Evolutionary conservation across 2,888 invertebrate species (phyloP), one percentile per base, ranked within the genome.

Genomic region (Eurytoma californica): DNA sequence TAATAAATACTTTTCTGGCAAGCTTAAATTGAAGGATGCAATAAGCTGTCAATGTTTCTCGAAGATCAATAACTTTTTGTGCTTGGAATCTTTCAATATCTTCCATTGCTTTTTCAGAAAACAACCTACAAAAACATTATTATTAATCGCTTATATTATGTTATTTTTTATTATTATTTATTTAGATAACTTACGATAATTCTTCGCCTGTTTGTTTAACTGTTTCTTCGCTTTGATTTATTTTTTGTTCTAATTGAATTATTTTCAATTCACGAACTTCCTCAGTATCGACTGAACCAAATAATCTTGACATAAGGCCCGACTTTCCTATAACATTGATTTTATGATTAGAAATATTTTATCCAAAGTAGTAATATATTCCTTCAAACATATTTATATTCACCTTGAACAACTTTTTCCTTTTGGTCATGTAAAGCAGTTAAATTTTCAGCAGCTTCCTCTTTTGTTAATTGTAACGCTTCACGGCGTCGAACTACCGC

Each of bases 271-370:
- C 95, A 30, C 94, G 92, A 61, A 95, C 94, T 85, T 95, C 95
- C 87, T 95, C 95, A 0, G 95, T 94, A 86, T 95, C 95, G 0
- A 95, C 94, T 76, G 94, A 93, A 58, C 95, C 95, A 89, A 95
- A 94, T 81, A 95, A 87, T 0, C 95, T 92, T 0, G 94, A 94
- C 93, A 95, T 94, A n/a, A 95, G 86, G 0, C 95, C 93, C 0
- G 93, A 92, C 87, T 94, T 95, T 79, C 95, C 95, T 85, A 58
- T 2, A 79, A 80, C 49, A n/a, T 65, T 58, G 16, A 60, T 61
- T 63, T 74, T 66, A 57, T 57, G 39, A 28, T 57, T 57, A 61
- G 14, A n/a, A 28, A 49, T 14, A 18, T 5, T 57, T 66, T 73
- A 63, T 18, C 5, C 14, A 55, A 63, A 69, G 47, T 61, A 53